Evolutionary conservation across 2,797 vertebrate species (phyloP).

Genomic region (Coluber constrictor): DNA sequence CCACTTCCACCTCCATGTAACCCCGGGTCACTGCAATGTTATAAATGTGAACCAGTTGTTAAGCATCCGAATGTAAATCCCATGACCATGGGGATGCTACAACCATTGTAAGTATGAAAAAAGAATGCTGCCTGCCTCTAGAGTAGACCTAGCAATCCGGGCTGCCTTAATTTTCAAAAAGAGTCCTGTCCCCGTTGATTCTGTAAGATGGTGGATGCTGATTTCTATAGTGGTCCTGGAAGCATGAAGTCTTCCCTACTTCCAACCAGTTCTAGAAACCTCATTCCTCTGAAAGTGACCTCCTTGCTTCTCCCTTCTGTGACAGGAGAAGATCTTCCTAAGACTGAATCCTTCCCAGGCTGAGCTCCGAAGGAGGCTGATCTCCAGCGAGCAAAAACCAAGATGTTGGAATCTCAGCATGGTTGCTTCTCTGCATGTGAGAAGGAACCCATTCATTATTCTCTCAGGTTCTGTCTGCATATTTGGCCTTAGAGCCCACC

Average conservation of each 20-base stretch:
- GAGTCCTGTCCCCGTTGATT: background rate
- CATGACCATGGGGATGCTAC: too few species aligned
- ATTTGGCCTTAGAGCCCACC: background rate
- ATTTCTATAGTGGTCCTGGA: background rate
- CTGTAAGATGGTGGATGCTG: background rate
- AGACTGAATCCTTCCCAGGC: background rate
- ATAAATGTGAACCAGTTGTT: too few species aligned
- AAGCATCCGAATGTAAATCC: too few species aligned
- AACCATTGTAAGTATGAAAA: too few species aligned
- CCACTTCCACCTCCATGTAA: too few species aligned
- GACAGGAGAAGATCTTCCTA: background rate
- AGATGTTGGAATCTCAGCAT: background rate
- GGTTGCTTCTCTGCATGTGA: background rate
- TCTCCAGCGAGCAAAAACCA: background rate
- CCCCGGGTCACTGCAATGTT: too few species aligned
- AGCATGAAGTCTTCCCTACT: background rate
- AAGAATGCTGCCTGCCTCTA: too few species aligned
- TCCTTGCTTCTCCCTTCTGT: background rate
- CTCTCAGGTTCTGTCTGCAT: background rate
- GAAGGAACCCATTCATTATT: background rate
- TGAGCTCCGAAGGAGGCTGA: background rate
- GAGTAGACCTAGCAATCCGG: background rate
- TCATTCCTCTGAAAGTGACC: background rate
- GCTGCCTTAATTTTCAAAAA: background rate
- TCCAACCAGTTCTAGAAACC: background rate